Conservation (phyloP, 2,113 vertebrate species). For the Electrona antarctica region DNA sequence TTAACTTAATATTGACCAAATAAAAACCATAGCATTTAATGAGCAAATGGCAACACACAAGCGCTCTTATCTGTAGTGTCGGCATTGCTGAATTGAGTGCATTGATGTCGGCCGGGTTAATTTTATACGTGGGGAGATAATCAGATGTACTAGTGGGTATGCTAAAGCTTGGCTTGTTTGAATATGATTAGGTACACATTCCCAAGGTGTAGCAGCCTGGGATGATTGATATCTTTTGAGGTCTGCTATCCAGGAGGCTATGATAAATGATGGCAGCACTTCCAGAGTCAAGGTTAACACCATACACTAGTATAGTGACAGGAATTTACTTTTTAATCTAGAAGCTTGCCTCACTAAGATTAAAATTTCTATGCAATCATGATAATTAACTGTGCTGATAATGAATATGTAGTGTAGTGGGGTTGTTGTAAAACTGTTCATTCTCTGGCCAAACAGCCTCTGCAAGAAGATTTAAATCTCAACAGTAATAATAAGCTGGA, state of each 20-base stretch:
- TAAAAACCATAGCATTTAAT: slow-evolving; percentile 36
- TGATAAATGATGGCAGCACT: slow-evolving; percentile 18
- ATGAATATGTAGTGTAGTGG: background rate
- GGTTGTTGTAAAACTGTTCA: background rate
- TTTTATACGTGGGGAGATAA: slow-evolving; percentile 15
- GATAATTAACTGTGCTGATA: slow-evolving; percentile 4
- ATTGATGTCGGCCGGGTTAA: slow-evolving; percentile 11
- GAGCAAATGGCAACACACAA: slow-evolving; percentile 15
- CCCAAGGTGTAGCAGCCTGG: background rate
- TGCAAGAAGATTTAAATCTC: background rate
- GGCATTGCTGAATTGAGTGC: slow-evolving; percentile 17
- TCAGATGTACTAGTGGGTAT: background rate
- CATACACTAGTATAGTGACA: background rate
- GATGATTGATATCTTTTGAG: slow-evolving; percentile 15
- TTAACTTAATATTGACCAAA: slow-evolving; percentile 55
- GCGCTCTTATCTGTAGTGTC: slow-evolving; percentile 22
- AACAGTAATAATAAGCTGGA: no score
- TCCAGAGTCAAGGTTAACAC: slow-evolving; percentile 35
- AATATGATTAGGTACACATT: slow-evolving; percentile 17
- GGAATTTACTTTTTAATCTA: slow-evolving; percentile 19
- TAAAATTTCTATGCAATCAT: slow-evolving; percentile 10
- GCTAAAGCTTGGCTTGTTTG: slow-evolving; percentile 14
- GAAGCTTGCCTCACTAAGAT: slow-evolving; percentile 3
- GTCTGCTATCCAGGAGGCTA: slow-evolving; percentile 20
- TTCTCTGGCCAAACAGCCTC: background rate